A percentile compares a stretch with the other conserved stretches of the same genome.
Evolutionary conservation across 92 coral and sea anemone species (phyloP).

Genomic region (Montipora capitata): DNA sequence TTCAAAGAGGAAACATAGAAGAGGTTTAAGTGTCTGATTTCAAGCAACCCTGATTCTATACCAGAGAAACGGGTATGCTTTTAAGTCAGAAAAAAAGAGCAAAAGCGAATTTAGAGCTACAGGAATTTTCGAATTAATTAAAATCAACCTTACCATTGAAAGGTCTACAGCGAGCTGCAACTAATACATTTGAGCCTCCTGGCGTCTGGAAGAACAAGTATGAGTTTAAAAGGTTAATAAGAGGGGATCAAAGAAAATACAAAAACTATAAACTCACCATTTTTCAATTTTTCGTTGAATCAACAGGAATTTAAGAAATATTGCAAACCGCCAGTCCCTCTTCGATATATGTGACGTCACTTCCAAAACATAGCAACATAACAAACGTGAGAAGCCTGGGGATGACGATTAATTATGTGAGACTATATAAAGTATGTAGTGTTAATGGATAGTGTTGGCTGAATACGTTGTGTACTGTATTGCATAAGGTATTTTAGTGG

Average conservation of each 20-base stretch:
- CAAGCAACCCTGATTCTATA: neutral
- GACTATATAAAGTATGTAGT: too few relatives aligned
- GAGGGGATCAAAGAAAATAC: neutral
- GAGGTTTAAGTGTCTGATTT: neutral
- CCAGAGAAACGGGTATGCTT: neutral
- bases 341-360: constrained; percentile 84
- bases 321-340: constrained; percentile 54
- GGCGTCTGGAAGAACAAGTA: constrained; percentile 83
- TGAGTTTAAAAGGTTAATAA: constrained; percentile 15
- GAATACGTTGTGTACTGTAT: too few relatives aligned
- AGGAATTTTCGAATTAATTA: neutral
- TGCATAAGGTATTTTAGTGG: too few relatives aligned
- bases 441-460: too few relatives aligned
- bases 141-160: constrained; percentile 85
- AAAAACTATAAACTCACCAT: constrained; percentile 71
- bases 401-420: neutral
- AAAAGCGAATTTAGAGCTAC: neutral
- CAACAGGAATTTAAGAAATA: constrained; percentile 75
- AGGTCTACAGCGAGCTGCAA: constrained; percentile 98
- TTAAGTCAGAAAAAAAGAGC: neutral
- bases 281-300: constrained; percentile 83
- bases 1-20: neutral
- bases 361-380: constrained; percentile 94
- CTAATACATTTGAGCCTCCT: constrained; percentile 80
- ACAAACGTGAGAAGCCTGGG: constrained; percentile 53